Base-by-base conservation (phyloP, 1,140 invertebrate genomes). In the Dolichoris vasculosae region DNA sequence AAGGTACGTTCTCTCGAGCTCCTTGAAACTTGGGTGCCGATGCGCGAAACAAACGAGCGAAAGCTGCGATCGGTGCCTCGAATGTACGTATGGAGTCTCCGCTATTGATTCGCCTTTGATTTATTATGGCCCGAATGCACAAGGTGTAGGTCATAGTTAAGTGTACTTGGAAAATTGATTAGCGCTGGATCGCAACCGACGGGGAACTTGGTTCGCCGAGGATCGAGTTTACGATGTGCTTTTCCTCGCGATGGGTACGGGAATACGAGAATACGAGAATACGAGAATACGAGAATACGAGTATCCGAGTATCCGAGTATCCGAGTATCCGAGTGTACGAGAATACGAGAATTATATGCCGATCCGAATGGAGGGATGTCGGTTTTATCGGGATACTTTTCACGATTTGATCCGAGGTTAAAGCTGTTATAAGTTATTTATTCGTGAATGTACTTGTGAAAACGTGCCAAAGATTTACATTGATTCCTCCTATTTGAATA, bases 81-180 rank as follows among this genome's bases (percentile, higher is more conserved):
- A 59, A 59, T 26, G 23, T 20, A 4, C 26, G 9, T 26, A 59
- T 26, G 13, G 2, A 59, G 55, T 13, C 55, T 7, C 63, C 6
- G 17, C 63, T 59, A 32, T 43, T 82, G 51, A 55, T 73, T 40
- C 32, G n/a, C 76, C 0, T 84, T 55, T 79, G 76, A 84, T 84
- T 84, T 84, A 84, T 84, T 77, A 35, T 64, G 26, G 55, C 17
- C 8, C 26, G 32, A n/a, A 20, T 32, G 35, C 75, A 71, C 59
- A 79, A 43, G 83, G 83, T 84, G 76, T 84, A 79, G 83, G 83
- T 79, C 76, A 79, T 40, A 71, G 63, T 46, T 38, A 23, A 32
- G 13, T 59, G 3, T 59, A 26, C 55, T 76, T 46, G 71, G 73
- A 67, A 83, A 83, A 83, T 83, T 59, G 73, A 83, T 79, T 71